A percentile compares a stretch with the other conserved stretches of the same genome.
phyloP scores from a whole-genome alignment of 2,113 vertebrate species.

The Capreolus pygargus region DNA sequence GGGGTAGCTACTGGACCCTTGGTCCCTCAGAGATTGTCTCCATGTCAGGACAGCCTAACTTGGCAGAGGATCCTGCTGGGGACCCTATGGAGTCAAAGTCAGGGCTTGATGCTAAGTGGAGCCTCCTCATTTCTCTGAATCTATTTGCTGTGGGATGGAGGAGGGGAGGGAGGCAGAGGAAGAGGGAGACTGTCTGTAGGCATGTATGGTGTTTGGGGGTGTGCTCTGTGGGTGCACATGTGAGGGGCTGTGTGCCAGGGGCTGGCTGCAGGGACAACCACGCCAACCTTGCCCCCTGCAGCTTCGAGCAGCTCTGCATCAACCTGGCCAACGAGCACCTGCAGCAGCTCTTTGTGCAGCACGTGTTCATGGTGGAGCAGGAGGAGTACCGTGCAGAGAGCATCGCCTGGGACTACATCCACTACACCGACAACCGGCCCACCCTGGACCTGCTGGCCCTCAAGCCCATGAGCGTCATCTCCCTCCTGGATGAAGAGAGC shows the following conservation, averaged over 20 bases:
- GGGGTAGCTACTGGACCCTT: neutral
- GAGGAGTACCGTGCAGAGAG: conserved; percentile 90
- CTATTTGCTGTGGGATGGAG: neutral
- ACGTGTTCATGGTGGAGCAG: conserved; percentile 95
- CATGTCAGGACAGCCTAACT: neutral
- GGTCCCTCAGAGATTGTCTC: neutral
- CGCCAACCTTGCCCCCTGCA: conserved; percentile 50
- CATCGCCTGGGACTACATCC: conserved; percentile 90
- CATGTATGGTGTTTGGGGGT: rapidly evolving
- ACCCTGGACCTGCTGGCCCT: conserved; percentile 89
- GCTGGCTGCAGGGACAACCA: rapidly evolving
- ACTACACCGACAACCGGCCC: conserved; percentile 89
- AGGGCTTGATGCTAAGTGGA: neutral
- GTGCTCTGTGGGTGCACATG: rapidly evolving
- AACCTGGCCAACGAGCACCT: conserved; percentile 98
- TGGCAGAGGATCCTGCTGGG: neutral
- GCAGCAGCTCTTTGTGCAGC: conserved; percentile 96
- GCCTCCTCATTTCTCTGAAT: neutral
- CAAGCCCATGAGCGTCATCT: conserved; percentile 92
- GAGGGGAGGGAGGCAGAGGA: too few species aligned
- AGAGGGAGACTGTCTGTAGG: rapidly evolving
- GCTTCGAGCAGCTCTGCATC: conserved; percentile 99
- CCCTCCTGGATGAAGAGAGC: conserved; percentile 97
- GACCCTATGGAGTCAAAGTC: neutral
- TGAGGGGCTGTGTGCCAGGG: neutral